phyloP scores from a whole-genome alignment of 2,888 invertebrate genomes.

The Craniophora ligustri region DNA sequence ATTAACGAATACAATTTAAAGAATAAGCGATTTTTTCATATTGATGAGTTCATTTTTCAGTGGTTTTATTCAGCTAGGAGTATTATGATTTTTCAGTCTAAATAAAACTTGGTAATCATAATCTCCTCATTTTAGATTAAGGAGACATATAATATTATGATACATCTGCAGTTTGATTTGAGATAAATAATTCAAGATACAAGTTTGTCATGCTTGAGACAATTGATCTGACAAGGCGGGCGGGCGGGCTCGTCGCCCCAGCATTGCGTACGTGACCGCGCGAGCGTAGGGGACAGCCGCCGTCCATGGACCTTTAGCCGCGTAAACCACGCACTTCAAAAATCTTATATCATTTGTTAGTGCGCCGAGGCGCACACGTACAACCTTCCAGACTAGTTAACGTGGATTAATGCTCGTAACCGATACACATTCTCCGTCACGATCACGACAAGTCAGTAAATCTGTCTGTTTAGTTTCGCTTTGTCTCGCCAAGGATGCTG shows the following conservation, averaged over 20 bases:
- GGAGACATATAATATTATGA: background rate
- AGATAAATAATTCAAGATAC: slow-evolving; percentile 27
- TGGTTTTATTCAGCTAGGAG: slow-evolving; percentile 1
- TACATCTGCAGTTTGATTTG: slow-evolving; percentile 20
- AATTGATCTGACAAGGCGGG: slow-evolving; percentile 56
- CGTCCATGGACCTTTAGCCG: slow-evolving; percentile 67
- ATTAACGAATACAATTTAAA: slow-evolving; percentile 6
- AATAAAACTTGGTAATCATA: no score
- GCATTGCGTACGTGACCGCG: slow-evolving; percentile 76
- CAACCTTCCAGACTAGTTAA: slow-evolving; percentile 34
- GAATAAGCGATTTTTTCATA: slow-evolving; percentile 5
- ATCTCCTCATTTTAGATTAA: slow-evolving; percentile 21
- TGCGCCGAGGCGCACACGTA: slow-evolving; percentile 22
- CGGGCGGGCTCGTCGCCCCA: slow-evolving; percentile 33
- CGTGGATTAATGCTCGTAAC: slow-evolving; percentile 16
- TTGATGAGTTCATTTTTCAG: slow-evolving; percentile 12
- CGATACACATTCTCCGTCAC: slow-evolving; percentile 23
- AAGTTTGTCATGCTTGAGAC: slow-evolving; percentile 35
- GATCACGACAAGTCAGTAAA: slow-evolving; percentile 14
- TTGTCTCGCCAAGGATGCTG: slow-evolving; percentile 30
- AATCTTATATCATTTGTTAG: slow-evolving; percentile 53
- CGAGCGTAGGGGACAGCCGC: slow-evolving; percentile 59
- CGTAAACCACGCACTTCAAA: slow-evolving; percentile 38
- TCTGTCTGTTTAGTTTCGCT: slow-evolving; percentile 20
- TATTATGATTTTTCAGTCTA: no score